phyloP scores from a whole-genome alignment of 2,797 vertebrate genomes.

The Anguilla pacifica region DNA sequence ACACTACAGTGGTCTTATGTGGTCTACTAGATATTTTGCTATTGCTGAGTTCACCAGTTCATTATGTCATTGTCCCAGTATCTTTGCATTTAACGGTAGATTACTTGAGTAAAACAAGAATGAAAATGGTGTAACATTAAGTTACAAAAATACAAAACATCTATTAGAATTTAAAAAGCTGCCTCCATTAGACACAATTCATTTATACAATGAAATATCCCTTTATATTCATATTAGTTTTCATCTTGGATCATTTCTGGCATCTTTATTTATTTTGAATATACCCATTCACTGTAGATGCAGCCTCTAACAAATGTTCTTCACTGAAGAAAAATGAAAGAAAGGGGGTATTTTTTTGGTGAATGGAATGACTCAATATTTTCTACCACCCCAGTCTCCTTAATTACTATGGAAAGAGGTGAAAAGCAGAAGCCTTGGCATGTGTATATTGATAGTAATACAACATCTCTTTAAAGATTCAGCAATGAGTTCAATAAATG shows the following conservation, averaged over 20 bases:
- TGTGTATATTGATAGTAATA: slow-evolving; percentile 70
- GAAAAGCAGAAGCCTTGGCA: slow-evolving; percentile 43
- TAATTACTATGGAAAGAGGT: slow-evolving; percentile 44
- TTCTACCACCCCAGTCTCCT: slow-evolving; percentile 25
- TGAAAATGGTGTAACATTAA: background rate
- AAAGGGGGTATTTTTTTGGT: slow-evolving; percentile 39
- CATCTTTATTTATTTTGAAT: background rate
- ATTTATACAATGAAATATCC: background rate
- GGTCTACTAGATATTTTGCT: too few relatives aligned
- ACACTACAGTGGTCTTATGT: too few relatives aligned
- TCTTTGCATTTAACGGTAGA: background rate
- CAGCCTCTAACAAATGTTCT: background rate
- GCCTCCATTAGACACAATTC: background rate
- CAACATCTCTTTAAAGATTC: slow-evolving; percentile 72
- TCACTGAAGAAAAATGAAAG: slow-evolving; percentile 37
- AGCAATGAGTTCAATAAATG: slow-evolving; percentile 43
- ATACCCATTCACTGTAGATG: background rate
- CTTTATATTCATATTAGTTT: background rate
- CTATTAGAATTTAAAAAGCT: background rate
- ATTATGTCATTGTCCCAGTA: background rate
- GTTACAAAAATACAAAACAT: background rate
- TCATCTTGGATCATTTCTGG: background rate
- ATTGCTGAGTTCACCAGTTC: too few relatives aligned
- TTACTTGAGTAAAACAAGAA: background rate
- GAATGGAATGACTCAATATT: slow-evolving; percentile 47